Percentiles rank a stretch among this genome's conserved stretches.
Evolutionary conservation across 1,140 invertebrate species (phyloP).

Genomic region (Catajapyx aquilonaris): DNA sequence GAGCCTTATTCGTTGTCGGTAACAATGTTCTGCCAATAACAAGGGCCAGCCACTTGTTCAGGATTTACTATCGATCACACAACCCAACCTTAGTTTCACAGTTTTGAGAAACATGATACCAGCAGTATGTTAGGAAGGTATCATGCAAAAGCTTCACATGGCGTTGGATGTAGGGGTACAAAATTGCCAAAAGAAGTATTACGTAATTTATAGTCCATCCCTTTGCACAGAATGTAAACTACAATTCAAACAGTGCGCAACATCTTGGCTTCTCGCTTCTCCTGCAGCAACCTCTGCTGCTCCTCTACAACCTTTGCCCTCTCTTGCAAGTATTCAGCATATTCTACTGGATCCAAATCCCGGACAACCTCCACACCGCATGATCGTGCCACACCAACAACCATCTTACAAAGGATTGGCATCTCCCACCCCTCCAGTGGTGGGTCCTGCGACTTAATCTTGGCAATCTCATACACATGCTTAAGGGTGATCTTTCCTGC

Average conservation of each 20-base stretch:
- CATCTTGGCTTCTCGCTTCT: slow-evolving; percentile 80
- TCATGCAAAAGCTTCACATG: neutral
- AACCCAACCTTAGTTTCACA: no score
- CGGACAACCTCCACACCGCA: slow-evolving; percentile 74
- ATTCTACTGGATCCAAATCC: slow-evolving; percentile 58
- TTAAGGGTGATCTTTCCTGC: slow-evolving; percentile 83
- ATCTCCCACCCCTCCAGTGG: slow-evolving; percentile 38
- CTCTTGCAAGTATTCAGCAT: slow-evolving; percentile 61
- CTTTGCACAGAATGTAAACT: neutral
- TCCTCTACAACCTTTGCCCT: slow-evolving; percentile 45
- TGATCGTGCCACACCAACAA: slow-evolving; percentile 51
- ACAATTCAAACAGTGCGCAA: slow-evolving; percentile 49
- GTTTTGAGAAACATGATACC: neutral
- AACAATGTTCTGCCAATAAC: no score
- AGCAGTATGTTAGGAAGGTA: neutral
- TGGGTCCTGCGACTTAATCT: slow-evolving; percentile 76
- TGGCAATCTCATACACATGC: slow-evolving; percentile 96
- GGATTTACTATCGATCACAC: no score
- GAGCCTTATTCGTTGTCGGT: no score
- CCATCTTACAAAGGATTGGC: slow-evolving; percentile 54
- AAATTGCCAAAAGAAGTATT: neutral
- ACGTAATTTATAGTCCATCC: neutral
- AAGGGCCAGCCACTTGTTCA: no score
- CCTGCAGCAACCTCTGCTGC: slow-evolving; percentile 57
- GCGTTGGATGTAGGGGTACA: neutral